Percentiles rank a stretch among this genome's conserved stretches.
phyloP scores from a whole-genome alignment of 2,797 vertebrate species.

The Rhinella marina region DNA sequence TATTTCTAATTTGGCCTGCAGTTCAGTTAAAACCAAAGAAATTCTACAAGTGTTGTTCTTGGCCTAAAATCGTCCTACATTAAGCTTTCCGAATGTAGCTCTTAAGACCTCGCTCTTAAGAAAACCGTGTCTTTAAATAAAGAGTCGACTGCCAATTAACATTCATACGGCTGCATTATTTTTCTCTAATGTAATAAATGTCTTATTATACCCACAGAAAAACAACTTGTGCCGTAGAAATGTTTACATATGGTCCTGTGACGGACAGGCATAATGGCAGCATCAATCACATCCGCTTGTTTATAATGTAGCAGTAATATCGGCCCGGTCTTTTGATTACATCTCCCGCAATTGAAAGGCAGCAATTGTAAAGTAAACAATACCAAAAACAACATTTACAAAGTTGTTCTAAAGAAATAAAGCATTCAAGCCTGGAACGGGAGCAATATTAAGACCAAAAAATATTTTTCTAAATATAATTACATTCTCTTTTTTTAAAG shows the following conservation, averaged over 20 bases:
- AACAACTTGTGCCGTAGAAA: constrained; percentile 26
- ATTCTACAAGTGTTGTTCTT: constrained; percentile 55
- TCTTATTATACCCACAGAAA: constrained; percentile 41
- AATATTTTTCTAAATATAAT: neutral
- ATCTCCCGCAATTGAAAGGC: constrained; percentile 5
- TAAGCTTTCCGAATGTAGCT: constrained; percentile 29
- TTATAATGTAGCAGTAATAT: constrained; percentile 6
- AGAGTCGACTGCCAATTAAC: constrained; percentile 53
- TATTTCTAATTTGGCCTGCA: constrained; percentile 39
- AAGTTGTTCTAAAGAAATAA: constrained; percentile 3
- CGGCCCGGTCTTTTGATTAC: constrained; percentile 6
- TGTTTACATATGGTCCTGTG: constrained; percentile 46
- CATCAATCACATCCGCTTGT: constrained; percentile 27
- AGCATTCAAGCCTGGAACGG: neutral
- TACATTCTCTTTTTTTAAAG: neutral
- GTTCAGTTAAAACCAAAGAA: constrained; percentile 37
- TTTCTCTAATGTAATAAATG: constrained; percentile 51
- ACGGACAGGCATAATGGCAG: constrained; percentile 38
- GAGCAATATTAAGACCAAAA: neutral
- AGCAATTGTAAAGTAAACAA: constrained; percentile 13
- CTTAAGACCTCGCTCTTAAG: constrained; percentile 30
- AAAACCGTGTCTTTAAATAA: constrained; percentile 28
- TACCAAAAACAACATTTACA: constrained; percentile 32
- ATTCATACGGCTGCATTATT: constrained; percentile 2
- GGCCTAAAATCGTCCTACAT: constrained; percentile 16